Base-by-base conservation (phyloP, 2,113 vertebrate genomes). In the Mesocricetus auratus region DNA sequence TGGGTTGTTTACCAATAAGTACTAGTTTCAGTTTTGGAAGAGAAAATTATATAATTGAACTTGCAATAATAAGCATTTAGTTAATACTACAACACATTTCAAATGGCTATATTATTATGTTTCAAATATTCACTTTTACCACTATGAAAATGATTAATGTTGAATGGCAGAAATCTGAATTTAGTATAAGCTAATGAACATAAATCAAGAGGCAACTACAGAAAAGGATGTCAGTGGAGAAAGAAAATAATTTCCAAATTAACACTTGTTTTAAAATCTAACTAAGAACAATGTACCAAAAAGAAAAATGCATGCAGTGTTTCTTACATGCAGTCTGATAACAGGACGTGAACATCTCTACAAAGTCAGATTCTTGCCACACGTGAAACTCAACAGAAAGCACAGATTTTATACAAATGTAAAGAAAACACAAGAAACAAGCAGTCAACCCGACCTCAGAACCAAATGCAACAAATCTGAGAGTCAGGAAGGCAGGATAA, bases 181-280 rank as follows among this genome's bases (percentile, higher is more conserved):
- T n/a, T 74, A 92, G 62, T 73, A 50, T 74, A 92, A 60, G 39
- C 45, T 74, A 92, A 92, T 88, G 86, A 85, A 62, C 7, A 71
- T 45, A 85, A 74, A 31, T n/a, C 21, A 31, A 58, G 53, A 74
- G 42, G 21, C 31, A 74, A 53, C 13, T 74, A n/a, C 31, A n/a
- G 17, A 85, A 83, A 45, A 50, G 62, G 42, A 62, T 7, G 3
- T 69, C 86, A 74, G 21, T 3, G 74, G 26, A 45, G 39, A 47
- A 45, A 47, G 39, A 19, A 62, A 47, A 74, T 74, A 62, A 50
- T 73, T 24, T 73, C 66, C 36, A 71, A 88, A 73, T n/a, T 58
- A 73, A 42, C 68, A 56, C 8, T 73, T 5, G 6, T n/a, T 39
- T 69, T 86, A 11, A 88, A 88, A 88, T 53, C 36, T 56, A 16